A percentile compares a stretch with the other conserved stretches of the same genome.
Conservation (phyloP, 1,140 invertebrate species). For the Hylaeus volcanicus region DNA sequence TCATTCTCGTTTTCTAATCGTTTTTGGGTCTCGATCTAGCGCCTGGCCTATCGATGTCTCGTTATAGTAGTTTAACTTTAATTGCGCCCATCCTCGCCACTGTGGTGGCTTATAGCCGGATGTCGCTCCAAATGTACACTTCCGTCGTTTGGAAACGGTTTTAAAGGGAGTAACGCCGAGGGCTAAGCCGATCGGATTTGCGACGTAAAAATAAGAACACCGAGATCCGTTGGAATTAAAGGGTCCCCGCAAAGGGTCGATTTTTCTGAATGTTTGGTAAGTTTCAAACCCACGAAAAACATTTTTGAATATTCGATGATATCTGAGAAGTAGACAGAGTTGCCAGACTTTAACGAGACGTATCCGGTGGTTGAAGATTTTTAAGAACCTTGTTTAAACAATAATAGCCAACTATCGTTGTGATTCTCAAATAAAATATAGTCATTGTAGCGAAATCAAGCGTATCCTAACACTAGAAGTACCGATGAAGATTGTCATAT, state of each 20-base stretch:
- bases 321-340: too few relatives aligned
- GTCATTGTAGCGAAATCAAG: too few relatives aligned
- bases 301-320: too few relatives aligned
- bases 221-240: background rate
- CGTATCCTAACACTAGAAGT: too few relatives aligned
- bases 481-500: too few relatives aligned
- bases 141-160: background rate
- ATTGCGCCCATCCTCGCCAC: constrained; percentile 35
- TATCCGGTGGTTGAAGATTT: too few relatives aligned
- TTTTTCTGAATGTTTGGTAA: too few relatives aligned
- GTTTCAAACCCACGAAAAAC: too few relatives aligned
- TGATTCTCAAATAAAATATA: too few relatives aligned
- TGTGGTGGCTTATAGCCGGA: constrained; percentile 20
- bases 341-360: too few relatives aligned
- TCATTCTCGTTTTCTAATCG: constrained; percentile 49
- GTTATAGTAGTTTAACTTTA: constrained; percentile 66
- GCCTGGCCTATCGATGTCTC: constrained; percentile 55
- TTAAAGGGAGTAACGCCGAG: background rate
- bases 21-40: constrained; percentile 42
- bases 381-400: too few relatives aligned
- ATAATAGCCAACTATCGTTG: too few relatives aligned
- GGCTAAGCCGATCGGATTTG: constrained; percentile 21
- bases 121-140: constrained; percentile 23
- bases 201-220: background rate
- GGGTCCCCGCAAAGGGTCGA: background rate